Evolutionary conservation across 2,113 vertebrate species (phyloP).

Genomic region (Tachysurus vachellii): DNA sequence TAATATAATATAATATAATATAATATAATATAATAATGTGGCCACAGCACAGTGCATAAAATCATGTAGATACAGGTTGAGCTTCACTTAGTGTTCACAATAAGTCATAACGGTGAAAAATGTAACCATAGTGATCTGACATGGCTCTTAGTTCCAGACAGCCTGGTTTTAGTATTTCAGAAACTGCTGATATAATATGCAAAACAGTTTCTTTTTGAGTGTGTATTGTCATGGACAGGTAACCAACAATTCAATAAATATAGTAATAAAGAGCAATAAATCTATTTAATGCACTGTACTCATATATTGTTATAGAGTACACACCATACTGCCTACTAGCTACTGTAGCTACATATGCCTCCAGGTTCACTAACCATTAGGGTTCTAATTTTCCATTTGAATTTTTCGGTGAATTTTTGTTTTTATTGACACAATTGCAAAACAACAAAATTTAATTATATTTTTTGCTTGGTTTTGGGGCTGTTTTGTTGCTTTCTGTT

Average conservation of each 20-base stretch:
- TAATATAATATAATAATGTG: too few relatives aligned
- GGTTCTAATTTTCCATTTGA: too few relatives aligned
- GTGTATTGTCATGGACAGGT: neutral
- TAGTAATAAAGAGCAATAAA: neutral
- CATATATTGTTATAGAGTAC: neutral
- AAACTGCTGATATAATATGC: neutral
- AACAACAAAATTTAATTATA: too few relatives aligned
- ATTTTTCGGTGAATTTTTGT: neutral
- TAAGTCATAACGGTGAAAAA: neutral
- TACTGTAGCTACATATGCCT: neutral
- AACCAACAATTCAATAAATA: neutral
- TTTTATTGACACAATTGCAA: neutral
- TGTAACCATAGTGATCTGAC: neutral
- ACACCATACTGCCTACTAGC: neutral
- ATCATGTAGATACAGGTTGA: neutral
- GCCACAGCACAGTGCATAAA: neutral
- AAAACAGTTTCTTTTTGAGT: neutral
- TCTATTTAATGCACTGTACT: neutral
- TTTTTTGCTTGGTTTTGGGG: neutral
- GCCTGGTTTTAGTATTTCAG: neutral
- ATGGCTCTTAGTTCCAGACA: neutral
- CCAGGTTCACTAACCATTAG: neutral
- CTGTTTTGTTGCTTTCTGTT: neutral
- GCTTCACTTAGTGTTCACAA: neutral
- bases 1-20: too few relatives aligned